Evolutionary conservation across 2,113 vertebrate species (phyloP).

Genomic region (Thamnaconus septentrionalis): DNA sequence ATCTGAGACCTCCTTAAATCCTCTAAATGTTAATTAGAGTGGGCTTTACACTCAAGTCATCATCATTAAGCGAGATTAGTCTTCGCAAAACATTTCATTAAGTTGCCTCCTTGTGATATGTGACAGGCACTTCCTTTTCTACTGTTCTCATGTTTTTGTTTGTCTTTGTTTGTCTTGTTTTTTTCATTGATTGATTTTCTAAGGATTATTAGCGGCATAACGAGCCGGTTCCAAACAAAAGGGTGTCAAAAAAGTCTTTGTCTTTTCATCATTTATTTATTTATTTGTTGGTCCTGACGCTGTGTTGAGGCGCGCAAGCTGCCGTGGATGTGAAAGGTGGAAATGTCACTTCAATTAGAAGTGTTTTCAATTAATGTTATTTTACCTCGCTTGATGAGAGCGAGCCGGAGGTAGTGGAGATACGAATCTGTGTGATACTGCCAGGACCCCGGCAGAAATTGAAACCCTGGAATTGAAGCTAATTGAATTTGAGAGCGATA

Average conservation of each 20-base stretch:
- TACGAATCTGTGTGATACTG: conserved; percentile 69
- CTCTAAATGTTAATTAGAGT: background rate
- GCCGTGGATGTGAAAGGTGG: conserved; percentile 34
- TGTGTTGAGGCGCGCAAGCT: conserved; percentile 19
- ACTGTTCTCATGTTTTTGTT: background rate
- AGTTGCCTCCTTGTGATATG: background rate
- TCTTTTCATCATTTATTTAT: background rate
- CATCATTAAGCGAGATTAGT: background rate
- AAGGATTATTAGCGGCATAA: background rate
- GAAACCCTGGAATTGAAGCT: conserved; percentile 67
- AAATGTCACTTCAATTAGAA: conserved; percentile 74
- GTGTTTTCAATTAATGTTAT: conserved; percentile 75
- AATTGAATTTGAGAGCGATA: conserved; percentile 76
- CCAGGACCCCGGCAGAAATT: conserved; percentile 63
- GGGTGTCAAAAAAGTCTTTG: too few species aligned
- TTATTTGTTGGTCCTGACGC: conserved; percentile 23
- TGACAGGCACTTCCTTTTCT: background rate
- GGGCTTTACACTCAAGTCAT: background rate
- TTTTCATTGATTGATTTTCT: background rate
- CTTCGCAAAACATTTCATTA: conserved; percentile 1
- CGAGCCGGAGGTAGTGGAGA: conserved; percentile 62
- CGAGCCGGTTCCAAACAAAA: too few species aligned
- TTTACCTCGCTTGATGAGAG: conserved; percentile 70
- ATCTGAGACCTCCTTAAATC: background rate
- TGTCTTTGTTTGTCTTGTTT: background rate